Evolutionary conservation across 2,888 invertebrate species (phyloP).

Genomic region (Sylvicola fuscatus): DNA sequence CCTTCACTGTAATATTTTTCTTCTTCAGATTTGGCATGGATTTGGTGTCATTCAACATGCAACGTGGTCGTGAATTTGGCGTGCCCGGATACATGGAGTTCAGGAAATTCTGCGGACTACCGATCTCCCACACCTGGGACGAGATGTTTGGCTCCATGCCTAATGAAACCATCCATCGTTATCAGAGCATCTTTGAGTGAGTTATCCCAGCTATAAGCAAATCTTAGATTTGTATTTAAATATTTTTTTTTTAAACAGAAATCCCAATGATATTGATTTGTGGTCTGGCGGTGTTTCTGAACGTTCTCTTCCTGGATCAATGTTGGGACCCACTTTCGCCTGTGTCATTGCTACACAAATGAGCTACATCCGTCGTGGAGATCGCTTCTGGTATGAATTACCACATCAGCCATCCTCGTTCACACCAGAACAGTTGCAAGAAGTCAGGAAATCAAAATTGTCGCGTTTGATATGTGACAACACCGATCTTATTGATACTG

Average conservation of each 20-base stretch:
- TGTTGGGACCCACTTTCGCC: conserved; percentile 87
- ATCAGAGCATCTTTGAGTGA: conserved; percentile 65
- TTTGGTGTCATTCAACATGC: conserved; percentile 82
- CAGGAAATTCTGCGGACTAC: conserved; percentile 74
- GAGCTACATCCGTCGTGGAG: conserved; percentile 70
- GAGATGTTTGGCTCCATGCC: conserved; percentile 75
- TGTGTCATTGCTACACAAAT: conserved; percentile 89
- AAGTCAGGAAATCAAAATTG: conserved; percentile 60
- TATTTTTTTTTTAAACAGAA: conserved; percentile 25
- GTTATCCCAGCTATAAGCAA: conserved; percentile 12
- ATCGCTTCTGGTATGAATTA: conserved; percentile 88
- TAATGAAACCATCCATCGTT: conserved; percentile 66
- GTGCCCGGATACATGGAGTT: conserved; percentile 86
- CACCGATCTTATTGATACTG: conserved; percentile 76
- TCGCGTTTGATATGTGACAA: conserved; percentile 79
- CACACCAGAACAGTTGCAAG: conserved; percentile 65
- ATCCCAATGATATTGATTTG: conserved; percentile 79
- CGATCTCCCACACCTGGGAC: conserved; percentile 50
- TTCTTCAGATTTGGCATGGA: conserved; percentile 55
- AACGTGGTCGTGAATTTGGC: conserved; percentile 79
- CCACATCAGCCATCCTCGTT: conserved; percentile 84
- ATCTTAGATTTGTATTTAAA: background rate
- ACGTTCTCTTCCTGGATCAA: conserved; percentile 69
- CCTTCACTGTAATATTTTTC: background rate
- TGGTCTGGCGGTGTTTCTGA: conserved; percentile 93